Base-by-base conservation (phyloP, 2,888 invertebrate species). In the Mimumesa dahlbomi region DNA sequence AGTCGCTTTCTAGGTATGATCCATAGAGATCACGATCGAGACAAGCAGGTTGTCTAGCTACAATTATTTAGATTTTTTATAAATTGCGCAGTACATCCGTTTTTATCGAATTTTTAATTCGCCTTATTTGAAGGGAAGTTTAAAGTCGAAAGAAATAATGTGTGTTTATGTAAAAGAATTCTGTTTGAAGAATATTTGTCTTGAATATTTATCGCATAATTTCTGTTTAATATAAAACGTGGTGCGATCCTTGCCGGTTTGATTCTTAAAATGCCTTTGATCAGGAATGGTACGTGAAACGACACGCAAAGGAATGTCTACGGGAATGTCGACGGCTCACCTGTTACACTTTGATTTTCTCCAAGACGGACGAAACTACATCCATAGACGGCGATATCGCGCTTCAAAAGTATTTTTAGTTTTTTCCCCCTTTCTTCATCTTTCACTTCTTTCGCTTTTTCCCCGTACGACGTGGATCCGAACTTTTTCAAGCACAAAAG, bases 291-390 rank as follows among this genome's bases (percentile, higher is more conserved):
- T 19, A 22, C 6, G 34, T 3, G 13, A 18, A 18, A 7, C n/a
- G 22, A 31, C 5, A 22, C 18, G 19, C 42, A 2, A 7, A 19
- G 49, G 31, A 49, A 66, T 29, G 56, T 58, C 48, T 21, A 7
- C 14, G 6, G 46, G 31, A 67, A 34, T 59, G 34, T 54, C 36
- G 38, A 62, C 61, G 22, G 36, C 38, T 71, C 63, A 71, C 71
- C 62, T 69, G 71, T 71, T 71, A 71, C 71, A 53, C 53, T 57
- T 36, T 31, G 48, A 53, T 45, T 36, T 16, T 50, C 38, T 11
- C 34, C 11, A 29, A 11, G 21, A 9, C 3, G 18, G 25, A 57
- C 25, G 31, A 34, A 58, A 29, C 9, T 50, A 18, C 48, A 21
- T 21, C 7, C 34, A 16, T 18, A 13, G 40, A 36, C 46, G 36